These are phyloP conservation scores for Dendrolimus punctatus DNA, from an alignment of 1,140 invertebrate genomes.

Conservation along the genomic window DNA sequence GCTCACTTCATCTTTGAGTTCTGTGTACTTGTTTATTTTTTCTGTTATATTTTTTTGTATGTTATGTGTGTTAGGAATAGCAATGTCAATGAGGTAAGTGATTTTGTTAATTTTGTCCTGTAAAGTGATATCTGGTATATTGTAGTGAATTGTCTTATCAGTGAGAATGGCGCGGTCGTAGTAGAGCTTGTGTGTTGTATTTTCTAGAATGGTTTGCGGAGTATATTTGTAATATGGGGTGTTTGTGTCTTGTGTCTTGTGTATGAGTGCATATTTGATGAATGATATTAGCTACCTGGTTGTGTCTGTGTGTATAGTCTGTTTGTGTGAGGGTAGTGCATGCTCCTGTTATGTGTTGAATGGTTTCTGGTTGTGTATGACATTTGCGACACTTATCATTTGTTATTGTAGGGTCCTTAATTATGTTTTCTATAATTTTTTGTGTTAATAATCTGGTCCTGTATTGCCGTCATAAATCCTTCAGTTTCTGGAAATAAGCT, in stretches of 20 bases:
- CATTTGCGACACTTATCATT: constrained; percentile 13
- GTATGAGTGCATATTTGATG: constrained; percentile 13
- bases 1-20: constrained; percentile 11
- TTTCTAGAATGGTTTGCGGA: constrained; percentile 10
- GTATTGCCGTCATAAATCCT: constrained; percentile 28
- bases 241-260: constrained; percentile 1
- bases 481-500: constrained; percentile 4
- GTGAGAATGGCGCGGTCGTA: constrained; percentile 12
- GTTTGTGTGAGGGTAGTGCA: constrained; percentile 10
- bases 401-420: constrained; percentile 11
- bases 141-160: constrained; percentile 9
- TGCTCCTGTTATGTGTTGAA: constrained; percentile 20
- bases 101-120: constrained; percentile 10
- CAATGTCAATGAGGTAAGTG: constrained; percentile 9
- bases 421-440: constrained; percentile 24
- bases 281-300: constrained; percentile 11
- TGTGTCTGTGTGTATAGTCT: constrained; percentile 16
- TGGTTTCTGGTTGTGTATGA: constrained; percentile 10
- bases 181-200: constrained; percentile 9
- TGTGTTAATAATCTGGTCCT: constrained; percentile 29
- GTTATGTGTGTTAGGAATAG: constrained; percentile 9
- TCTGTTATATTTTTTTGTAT: constrained; percentile 9
- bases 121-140: constrained; percentile 14
- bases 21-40: constrained; percentile 16
- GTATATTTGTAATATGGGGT: constrained; percentile 13